Base-by-base conservation (phyloP, 2,888 invertebrate species). In the Caenorhabditis panamensis region DNA sequence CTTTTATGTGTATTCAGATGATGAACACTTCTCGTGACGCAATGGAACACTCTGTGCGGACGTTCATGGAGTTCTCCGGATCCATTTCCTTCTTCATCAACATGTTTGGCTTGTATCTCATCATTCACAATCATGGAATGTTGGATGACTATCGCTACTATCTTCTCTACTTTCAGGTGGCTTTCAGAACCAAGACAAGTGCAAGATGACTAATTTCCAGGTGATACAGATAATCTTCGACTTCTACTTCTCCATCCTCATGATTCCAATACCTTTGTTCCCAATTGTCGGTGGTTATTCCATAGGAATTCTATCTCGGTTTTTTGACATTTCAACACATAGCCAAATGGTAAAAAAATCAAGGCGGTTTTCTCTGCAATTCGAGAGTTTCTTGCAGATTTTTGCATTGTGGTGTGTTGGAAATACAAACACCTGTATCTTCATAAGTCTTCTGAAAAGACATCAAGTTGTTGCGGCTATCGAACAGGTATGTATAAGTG, bases 401-500 rank as follows among this genome's bases (percentile, higher is more conserved):
- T 59, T 59, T 16, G 59, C 59, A 8, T 41, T 59, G 6, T 72
- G 72, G 72, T 72, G 72, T 56, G 49, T 72, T 22, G 72, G 72
- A 0, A 72, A 72, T 22, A 72, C 72, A 16, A 72, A 72, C 22
- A 72, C 72, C 24, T 72, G 72, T 18, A 63, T 72, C n/a, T 72
- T 72, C 36, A 63, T 63, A 4, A 72, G 64, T 41, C 28, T 73
- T 3, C 64, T 73, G 8, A 72, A 63, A 24, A 47, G 56, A 63
- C 72, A 72, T 56, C 72, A 72, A 49, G 72, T 77, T 9, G 69
- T 71, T 11, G 69, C 69, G 0, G 51, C 53, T 11, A 61, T 71
- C 26, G 69, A 71, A 44, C 69, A 61, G 61, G 69, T 71, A 13
- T 18, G 16, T 36, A 18, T 1, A 20, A n/a, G n/a, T 59, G 9